These are phyloP conservation scores for Drosophila mojavensis DNA, from an alignment of 1,140 invertebrate genomes.

Conservation along the genomic window DNA sequence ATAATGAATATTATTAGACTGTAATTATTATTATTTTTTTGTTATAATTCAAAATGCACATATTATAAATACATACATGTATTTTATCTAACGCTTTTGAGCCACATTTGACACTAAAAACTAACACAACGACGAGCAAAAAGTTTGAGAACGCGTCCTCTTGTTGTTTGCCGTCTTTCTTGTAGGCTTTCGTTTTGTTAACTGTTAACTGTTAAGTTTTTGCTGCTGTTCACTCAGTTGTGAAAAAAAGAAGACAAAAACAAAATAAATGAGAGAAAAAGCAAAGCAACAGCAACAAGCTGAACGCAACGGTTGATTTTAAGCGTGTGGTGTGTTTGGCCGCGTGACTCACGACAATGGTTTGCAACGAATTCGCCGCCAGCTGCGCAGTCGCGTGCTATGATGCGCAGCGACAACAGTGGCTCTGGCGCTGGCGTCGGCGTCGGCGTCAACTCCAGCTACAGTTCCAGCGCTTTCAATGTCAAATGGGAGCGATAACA, in stretches of 20 bases:
- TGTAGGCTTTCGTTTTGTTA: slow-evolving; percentile 33
- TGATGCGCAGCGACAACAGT: slow-evolving; percentile 32
- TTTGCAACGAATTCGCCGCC: slow-evolving; percentile 31
- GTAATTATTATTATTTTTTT: slow-evolving; percentile 6
- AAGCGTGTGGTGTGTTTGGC: slow-evolving; percentile 4
- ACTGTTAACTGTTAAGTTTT: slow-evolving; percentile 38
- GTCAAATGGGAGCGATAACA: slow-evolving; percentile 49
- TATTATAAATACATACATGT: neutral
- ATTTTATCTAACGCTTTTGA: slow-evolving; percentile 4
- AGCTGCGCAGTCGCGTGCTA: slow-evolving; percentile 44
- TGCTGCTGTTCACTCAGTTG: slow-evolving; percentile 26
- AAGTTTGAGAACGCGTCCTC: slow-evolving; percentile 4
- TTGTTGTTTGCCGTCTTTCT: slow-evolving; percentile 15
- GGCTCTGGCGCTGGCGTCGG: slow-evolving; percentile 35
- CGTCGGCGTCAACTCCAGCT: slow-evolving; percentile 29
- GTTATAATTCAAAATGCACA: slow-evolving; percentile 23
- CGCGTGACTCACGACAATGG: slow-evolving; percentile 31
- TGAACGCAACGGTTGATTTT: slow-evolving; percentile 5
- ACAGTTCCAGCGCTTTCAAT: slow-evolving; percentile 49
- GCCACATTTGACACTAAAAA: slow-evolving; percentile 15
- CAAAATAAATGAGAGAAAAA: slow-evolving; percentile 16
- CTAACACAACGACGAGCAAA: neutral
- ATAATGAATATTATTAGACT: slow-evolving; percentile 28
- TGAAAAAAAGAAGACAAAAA: slow-evolving; percentile 27
- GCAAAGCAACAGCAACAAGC: slow-evolving; percentile 1